Conservation (phyloP, 2,113 vertebrate species). For the Bagarius yarrelli region DNA sequence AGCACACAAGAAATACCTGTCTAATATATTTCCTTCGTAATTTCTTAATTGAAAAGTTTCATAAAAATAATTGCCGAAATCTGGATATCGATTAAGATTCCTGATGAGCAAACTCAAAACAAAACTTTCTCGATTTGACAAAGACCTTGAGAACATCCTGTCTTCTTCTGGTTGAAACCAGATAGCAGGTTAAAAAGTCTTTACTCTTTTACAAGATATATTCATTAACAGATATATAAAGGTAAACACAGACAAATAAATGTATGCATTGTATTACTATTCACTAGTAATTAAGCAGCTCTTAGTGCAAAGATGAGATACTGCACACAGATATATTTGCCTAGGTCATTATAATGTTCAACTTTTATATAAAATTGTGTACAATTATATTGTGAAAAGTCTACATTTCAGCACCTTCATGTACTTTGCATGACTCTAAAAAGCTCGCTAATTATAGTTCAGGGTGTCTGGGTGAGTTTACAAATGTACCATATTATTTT, state of each 20-base stretch:
- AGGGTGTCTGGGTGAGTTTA: conserved; percentile 35
- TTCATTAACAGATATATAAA: neutral
- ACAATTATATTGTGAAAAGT: neutral
- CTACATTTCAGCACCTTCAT: neutral
- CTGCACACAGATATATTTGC: neutral
- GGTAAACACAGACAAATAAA: neutral
- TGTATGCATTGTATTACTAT: neutral
- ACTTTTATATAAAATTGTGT: neutral
- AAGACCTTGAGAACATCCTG: neutral
- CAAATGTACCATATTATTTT: conserved; percentile 34
- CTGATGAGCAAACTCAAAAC: neutral
- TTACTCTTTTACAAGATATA: neutral
- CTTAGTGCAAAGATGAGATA: neutral
- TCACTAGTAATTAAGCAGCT: neutral
- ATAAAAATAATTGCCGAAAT: neutral
- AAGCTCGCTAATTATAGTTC: conserved; percentile 25
- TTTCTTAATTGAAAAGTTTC: neutral
- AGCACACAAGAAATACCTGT: neutral
- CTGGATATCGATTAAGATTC: neutral
- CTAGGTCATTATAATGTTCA: neutral
- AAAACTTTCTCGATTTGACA: neutral
- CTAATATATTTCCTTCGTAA: neutral
- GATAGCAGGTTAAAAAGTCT: neutral
- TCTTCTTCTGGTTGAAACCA: neutral
- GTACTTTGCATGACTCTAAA: conserved; percentile 8